Conservation (phyloP, 2,113 vertebrate species). For the Trogon surrucura region DNA sequence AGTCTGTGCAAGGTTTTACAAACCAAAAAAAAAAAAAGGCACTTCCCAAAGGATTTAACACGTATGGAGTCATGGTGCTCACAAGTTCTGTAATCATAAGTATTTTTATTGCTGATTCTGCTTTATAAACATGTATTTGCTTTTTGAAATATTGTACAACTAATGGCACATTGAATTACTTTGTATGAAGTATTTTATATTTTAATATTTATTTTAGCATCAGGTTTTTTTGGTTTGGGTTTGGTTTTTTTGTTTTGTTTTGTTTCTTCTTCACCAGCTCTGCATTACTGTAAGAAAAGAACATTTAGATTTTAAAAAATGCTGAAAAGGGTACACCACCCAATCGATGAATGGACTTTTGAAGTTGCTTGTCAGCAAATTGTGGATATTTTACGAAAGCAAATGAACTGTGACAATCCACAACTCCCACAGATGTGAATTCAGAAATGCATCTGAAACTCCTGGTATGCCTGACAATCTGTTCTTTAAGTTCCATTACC, state of each 20-base stretch:
- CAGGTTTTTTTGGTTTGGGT: conserved; percentile 64
- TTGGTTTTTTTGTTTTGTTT: conserved; percentile 14
- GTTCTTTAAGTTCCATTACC: conserved; percentile 83
- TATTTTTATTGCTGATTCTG: conserved; percentile 76
- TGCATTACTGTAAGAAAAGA: conserved; percentile 79
- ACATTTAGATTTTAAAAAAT: conserved; percentile 65
- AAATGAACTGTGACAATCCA: conserved; percentile 88
- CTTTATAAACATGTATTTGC: conserved; percentile 78
- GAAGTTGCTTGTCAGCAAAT: conserved; percentile 84
- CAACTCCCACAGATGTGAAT: conserved; percentile 85
- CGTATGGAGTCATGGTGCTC: conserved; percentile 78
- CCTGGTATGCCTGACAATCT: conserved; percentile 86
- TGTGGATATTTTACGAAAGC: conserved; percentile 83
- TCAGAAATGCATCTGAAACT: conserved; percentile 83
- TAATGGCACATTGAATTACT: conserved; percentile 81
- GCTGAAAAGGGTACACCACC: conserved; percentile 77
- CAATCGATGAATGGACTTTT: conserved; percentile 79
- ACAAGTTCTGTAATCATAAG: conserved; percentile 73
- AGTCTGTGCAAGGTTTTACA: conserved; percentile 77
- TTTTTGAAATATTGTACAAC: conserved; percentile 81
- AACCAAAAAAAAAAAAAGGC: conserved; percentile 78
- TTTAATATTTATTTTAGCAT: conserved; percentile 85
- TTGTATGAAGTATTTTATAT: conserved; percentile 83
- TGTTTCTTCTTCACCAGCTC: conserved; percentile 74
- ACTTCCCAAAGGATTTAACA: conserved; percentile 83